Evolutionary conservation across 1,140 invertebrate species (phyloP).

Genomic region (Andrena cerasifolii): DNA sequence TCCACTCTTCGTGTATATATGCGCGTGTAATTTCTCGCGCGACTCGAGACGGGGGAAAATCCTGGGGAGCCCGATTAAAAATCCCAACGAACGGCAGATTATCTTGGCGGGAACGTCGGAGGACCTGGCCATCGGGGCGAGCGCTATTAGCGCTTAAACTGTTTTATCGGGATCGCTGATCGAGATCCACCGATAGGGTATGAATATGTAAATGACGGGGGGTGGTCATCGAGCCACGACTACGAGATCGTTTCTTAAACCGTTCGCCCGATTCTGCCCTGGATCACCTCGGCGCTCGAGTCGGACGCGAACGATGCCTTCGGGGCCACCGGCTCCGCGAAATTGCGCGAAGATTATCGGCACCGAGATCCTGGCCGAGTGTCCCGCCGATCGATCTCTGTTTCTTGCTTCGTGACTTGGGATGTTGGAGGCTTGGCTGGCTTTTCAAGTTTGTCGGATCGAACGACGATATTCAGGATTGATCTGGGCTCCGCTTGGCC

Average conservation of each 20-base stretch:
- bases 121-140: neutral
- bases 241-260: constrained; percentile 30
- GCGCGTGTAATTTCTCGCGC: constrained; percentile 12
- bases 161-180: constrained; percentile 58
- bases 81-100: constrained; percentile 32
- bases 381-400: constrained; percentile 25
- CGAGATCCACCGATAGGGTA: constrained; percentile 59
- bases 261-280: constrained; percentile 34
- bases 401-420: constrained; percentile 36
- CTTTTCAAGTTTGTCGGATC: neutral
- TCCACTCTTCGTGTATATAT: neutral
- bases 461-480: neutral
- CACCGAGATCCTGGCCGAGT: constrained; percentile 14
- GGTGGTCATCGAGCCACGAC: constrained; percentile 44
- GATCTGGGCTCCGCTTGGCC: too few species aligned
- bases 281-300: constrained; percentile 18
- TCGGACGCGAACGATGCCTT: neutral
- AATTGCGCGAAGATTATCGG: constrained; percentile 51
- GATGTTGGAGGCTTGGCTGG: neutral
- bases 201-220: constrained; percentile 62
- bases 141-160: constrained; percentile 58
- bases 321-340: constrained; percentile 18
- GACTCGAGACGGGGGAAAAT: neutral
- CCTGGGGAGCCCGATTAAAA: constrained; percentile 41
- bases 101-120: constrained; percentile 12